These are phyloP conservation scores for Drosophila austrosaltans DNA, from an alignment of 2,888 invertebrate species.

Conservation along the genomic window DNA sequence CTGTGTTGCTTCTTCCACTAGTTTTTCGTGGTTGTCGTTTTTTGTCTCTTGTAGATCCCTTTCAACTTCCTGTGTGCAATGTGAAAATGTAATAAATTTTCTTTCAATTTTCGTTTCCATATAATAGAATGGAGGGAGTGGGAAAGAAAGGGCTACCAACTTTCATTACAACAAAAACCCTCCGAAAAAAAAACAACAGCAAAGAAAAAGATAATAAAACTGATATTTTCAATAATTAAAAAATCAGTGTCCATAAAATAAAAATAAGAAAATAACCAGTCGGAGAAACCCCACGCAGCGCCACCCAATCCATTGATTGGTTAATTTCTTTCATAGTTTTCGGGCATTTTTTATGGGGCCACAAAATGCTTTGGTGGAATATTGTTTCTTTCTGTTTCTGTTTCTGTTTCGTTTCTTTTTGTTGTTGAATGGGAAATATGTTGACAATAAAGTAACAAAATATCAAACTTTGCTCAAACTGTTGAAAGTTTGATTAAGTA, in stretches of 20 bases:
- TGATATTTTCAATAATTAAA: conserved; percentile 46
- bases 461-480: conserved; percentile 47
- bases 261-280: conserved; percentile 37
- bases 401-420: conserved; percentile 15
- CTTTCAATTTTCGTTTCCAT: conserved; percentile 50
- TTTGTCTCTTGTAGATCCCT: conserved; percentile 20
- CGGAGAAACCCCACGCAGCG: conserved; percentile 64
- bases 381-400: conserved; percentile 25
- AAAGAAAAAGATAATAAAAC: conserved; percentile 9
- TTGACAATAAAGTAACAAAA: conserved; percentile 65
- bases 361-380: conserved; percentile 35
- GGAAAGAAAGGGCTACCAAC: conserved; percentile 23
- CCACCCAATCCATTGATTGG: conserved; percentile 73
- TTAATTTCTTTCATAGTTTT: conserved; percentile 69
- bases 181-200: conserved; percentile 42
- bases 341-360: conserved; percentile 55
- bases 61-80: conserved; percentile 21
- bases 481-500: conserved; percentile 76
- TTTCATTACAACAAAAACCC: conserved; percentile 43
- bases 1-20: neutral
- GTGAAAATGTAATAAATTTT: conserved; percentile 50
- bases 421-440: conserved; percentile 45
- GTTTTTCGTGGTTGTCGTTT: conserved; percentile 20
- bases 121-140: conserved; percentile 41
- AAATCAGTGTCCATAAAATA: conserved; percentile 38